These are phyloP conservation scores for Ochropleura plecta DNA, from an alignment of 2,888 invertebrate species.

Conservation along the genomic window DNA sequence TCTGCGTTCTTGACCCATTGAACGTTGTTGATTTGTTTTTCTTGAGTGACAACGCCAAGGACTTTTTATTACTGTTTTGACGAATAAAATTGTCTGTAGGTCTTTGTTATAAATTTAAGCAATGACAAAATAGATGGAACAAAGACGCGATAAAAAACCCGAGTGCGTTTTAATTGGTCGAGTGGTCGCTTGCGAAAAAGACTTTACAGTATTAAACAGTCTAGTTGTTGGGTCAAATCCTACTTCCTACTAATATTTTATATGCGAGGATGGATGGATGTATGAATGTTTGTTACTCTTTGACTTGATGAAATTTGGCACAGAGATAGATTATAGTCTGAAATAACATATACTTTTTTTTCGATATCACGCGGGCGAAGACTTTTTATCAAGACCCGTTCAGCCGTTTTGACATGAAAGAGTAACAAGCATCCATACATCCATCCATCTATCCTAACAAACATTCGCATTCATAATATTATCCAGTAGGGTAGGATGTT, in stretches of 20 bases:
- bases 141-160: background rate
- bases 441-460: too few relatives aligned
- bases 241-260: too few relatives aligned
- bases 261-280: too few relatives aligned
- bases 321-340: too few relatives aligned
- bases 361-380: too few relatives aligned
- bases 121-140: background rate
- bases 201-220: background rate
- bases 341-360: too few relatives aligned
- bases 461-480: too few relatives aligned
- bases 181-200: background rate
- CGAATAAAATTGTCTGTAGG: background rate
- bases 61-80: slow-evolving; percentile 32
- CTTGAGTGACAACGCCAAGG: slow-evolving; percentile 9
- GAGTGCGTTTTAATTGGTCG: background rate
- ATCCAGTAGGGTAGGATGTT: background rate
- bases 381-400: too few relatives aligned
- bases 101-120: background rate
- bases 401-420: too few relatives aligned
- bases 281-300: too few relatives aligned
- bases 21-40: slow-evolving; percentile 36
- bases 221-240: background rate
- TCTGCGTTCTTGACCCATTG: slow-evolving; percentile 38
- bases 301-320: too few relatives aligned
- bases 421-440: too few relatives aligned